These are phyloP conservation scores for Columba guinea DNA, from an alignment of 2,797 vertebrate species.

Conservation along the genomic window DNA sequence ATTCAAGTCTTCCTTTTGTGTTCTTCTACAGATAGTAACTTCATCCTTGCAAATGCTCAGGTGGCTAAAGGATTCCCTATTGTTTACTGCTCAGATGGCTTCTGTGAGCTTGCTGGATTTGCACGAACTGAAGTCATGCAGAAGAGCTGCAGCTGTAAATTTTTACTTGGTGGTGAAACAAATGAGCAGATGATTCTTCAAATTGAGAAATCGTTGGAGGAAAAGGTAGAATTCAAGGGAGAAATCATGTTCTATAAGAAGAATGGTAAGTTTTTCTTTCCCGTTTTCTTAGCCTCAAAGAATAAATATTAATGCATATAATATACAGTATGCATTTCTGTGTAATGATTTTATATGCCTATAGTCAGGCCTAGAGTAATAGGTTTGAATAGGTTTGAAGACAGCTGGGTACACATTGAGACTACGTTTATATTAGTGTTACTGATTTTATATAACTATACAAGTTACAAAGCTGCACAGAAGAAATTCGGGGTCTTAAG, in stretches of 20 bases:
- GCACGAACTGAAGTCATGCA: conserved; percentile 97
- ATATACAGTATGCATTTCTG: background rate
- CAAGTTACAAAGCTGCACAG: background rate
- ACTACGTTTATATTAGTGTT: background rate
- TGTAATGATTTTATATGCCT: background rate
- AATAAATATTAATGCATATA: background rate
- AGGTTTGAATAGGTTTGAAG: background rate
- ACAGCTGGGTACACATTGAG: background rate
- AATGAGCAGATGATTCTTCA: conserved; percentile 90
- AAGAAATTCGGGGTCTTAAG: background rate
- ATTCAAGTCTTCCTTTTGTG: conserved; percentile 17
- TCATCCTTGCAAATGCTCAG: conserved; percentile 98
- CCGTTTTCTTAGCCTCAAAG: background rate
- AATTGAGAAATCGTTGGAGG: conserved; percentile 90
- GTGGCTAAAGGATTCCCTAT: conserved; percentile 96
- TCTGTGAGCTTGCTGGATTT: conserved; percentile 96
- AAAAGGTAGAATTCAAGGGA: conserved; percentile 94
- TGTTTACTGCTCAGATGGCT: conserved; percentile 99
- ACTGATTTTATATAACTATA: background rate
- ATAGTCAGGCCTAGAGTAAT: background rate
- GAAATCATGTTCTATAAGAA: conserved; percentile 98
- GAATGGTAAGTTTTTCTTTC: conserved; percentile 81
- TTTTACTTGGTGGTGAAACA: conserved; percentile 92
- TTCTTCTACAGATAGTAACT: conserved; percentile 91
- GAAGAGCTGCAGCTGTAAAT: conserved; percentile 96